Conservation (phyloP, 2,113 vertebrate species). For the Edolisoma coerulescens region DNA sequence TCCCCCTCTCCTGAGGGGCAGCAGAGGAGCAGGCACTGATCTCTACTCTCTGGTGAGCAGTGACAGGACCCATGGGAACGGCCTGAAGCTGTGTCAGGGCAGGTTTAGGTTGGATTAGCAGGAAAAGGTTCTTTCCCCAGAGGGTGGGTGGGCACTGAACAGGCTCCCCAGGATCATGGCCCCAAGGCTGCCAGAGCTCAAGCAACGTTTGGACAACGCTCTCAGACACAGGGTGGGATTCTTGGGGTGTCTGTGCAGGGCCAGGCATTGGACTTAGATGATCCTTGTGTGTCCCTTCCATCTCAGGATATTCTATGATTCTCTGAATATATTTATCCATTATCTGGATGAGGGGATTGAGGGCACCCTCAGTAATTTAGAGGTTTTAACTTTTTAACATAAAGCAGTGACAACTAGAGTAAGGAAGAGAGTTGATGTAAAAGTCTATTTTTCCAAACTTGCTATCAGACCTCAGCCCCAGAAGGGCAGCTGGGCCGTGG, state of each 20-base stretch:
- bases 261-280: background rate
- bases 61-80: background rate
- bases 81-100: background rate
- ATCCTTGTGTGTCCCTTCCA: background rate
- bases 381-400: background rate
- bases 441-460: background rate
- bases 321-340: background rate
- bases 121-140: background rate
- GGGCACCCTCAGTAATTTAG: background rate
- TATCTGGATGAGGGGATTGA: background rate
- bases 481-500: background rate
- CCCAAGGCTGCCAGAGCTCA: background rate
- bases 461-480: background rate
- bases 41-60: background rate
- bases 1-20: background rate
- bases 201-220: rapidly evolving
- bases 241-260: background rate
- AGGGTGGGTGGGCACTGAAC: background rate
- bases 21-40: background rate
- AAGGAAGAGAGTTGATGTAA: background rate
- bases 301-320: background rate
- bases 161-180: background rate
- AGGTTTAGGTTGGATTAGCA: background rate
- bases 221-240: background rate
- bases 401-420: background rate